Evolutionary conservation across 2,888 invertebrate genomes (phyloP), one percentile per base, ranked within the genome.

Genomic region (Margaritifera margaritifera): DNA sequence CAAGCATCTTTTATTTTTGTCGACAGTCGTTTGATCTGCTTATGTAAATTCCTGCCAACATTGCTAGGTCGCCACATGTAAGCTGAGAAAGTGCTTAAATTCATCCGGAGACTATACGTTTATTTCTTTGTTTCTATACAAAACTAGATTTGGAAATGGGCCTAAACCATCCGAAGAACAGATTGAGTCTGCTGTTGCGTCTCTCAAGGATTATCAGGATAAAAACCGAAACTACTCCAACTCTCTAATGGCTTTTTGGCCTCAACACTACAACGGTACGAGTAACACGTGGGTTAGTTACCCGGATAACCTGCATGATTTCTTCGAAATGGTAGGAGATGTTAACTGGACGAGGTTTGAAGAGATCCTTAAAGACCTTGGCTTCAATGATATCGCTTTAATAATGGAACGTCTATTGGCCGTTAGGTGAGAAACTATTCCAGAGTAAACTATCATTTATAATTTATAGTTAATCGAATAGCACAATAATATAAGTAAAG

Each of bases 201-300:
- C 84, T 0, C 78, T 86, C 24, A 62, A 66, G 25, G 66, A 74
- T 22, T 84, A 80, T 70, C 77, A 77, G 42, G 79, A 87, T 72
- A 79, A 79, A 57, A 86, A 87, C 72, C 72, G 74, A 18, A 70
- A 73, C n/a, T 80, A 80, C 67, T 69, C 73, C 20, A 80, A 80
- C 57, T 85, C 85, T 1, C 63, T 83, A 59, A 85, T 84, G 81
- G 77, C 80, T 6, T 87, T 87, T 72, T 87, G 86, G 86, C 81
- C 84, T 4, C 85, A 86, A 71, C 72, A 75, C 24, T 83, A 79
- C 65, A 85, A 84, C 61, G 66, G 61, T 8, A 82, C 81, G 0
- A 71, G 69, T 15, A 63, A 75, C 50, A 68, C 77, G 1, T 85
- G 81, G 82, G 42, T 69, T 24, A 80, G 81, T 61, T 77, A 80